Evolutionary conservation across 2,797 vertebrate genomes (phyloP), one percentile per base, ranked within the genome.

Genomic region (Aulostomus chinensis): DNA sequence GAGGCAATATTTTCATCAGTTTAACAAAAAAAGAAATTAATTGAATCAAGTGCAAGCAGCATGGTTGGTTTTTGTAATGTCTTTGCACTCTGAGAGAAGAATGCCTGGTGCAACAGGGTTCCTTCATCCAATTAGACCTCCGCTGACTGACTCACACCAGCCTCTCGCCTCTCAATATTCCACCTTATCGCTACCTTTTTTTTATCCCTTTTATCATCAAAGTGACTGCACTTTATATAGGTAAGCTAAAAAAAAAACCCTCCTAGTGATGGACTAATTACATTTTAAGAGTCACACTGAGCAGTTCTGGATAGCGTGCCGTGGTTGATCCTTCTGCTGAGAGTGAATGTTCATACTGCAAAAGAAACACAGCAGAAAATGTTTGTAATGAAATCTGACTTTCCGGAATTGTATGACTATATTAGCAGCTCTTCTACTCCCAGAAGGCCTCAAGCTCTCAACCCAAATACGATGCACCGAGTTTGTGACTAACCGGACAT

Each of bases 81-180:
- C 84, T 86, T 51, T 76, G 76, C 72, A 69, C 83, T 81, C 74
- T 63, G 63, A 72, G 82, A 79, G 64, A 84, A 75, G 76, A 81
- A 75, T 48, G 50, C 71, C 76, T 87, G 76, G 73, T 88, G 73
- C 86, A 84, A 88, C 87, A 88, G 88, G 88, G 86, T 86, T 87
- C 88, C 83, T 83, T 84, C 81, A 82, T 88, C 86, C 89, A 90
- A 89, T 90, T 90, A 90, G 87, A 89, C 83, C 82, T 85, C 89
- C 54, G 36, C 83, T 76, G 85, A 77, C 85, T 84, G 78, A 64
- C 77, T 82, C 76, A 68, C 72, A 65, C 76, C 68, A 62, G 76
- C 77, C 56, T 61, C 63, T 47, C 74, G 65, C 74, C 68, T 83
- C 78, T 84, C 78, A 65, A 77, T 75, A 74, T 81, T 86, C 76